A percentile compares a stretch with the other conserved stretches of the same genome.
Evolutionary conservation across 2,888 invertebrate species (phyloP).

Genomic region (Stegana nigrithorax): DNA sequence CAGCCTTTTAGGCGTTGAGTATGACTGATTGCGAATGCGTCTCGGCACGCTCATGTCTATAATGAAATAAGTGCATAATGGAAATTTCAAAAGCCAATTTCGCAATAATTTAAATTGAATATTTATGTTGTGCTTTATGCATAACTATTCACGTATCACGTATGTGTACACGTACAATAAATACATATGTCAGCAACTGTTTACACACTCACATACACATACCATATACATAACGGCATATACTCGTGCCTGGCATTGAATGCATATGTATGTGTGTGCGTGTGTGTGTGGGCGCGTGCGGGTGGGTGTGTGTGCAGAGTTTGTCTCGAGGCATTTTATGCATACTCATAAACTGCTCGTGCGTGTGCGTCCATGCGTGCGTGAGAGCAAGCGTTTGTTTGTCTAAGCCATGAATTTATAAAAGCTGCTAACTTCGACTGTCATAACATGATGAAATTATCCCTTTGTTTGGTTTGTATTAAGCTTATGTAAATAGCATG

Average conservation of each 20-base stretch:
- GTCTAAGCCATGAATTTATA: slow-evolving; percentile 51
- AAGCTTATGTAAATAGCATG: slow-evolving; percentile 45
- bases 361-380: slow-evolving; percentile 49
- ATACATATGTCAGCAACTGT: too few relatives aligned
- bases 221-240: neutral
- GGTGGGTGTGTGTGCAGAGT: slow-evolving; percentile 18
- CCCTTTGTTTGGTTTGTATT: slow-evolving; percentile 54
- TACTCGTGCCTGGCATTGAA: too few relatives aligned
- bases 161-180: too few relatives aligned
- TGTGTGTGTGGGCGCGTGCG: slow-evolving; percentile 10
- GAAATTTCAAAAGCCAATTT: slow-evolving; percentile 60
- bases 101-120: slow-evolving; percentile 60
- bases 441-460: slow-evolving; percentile 53
- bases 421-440: slow-evolving; percentile 51
- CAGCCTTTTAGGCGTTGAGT: slow-evolving; percentile 35
- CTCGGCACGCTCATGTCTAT: slow-evolving; percentile 19
- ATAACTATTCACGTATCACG: slow-evolving; percentile 2
- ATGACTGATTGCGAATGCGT: neutral
- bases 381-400: slow-evolving; percentile 55
- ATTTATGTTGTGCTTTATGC: slow-evolving; percentile 44
- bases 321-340: slow-evolving; percentile 37
- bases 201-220: too few relatives aligned
- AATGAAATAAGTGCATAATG: slow-evolving; percentile 58
- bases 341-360: slow-evolving; percentile 24
- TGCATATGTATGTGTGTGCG: slow-evolving; percentile 20